Conservation (phyloP, 1,140 invertebrate species). For the Bombus soroeensis region DNA sequence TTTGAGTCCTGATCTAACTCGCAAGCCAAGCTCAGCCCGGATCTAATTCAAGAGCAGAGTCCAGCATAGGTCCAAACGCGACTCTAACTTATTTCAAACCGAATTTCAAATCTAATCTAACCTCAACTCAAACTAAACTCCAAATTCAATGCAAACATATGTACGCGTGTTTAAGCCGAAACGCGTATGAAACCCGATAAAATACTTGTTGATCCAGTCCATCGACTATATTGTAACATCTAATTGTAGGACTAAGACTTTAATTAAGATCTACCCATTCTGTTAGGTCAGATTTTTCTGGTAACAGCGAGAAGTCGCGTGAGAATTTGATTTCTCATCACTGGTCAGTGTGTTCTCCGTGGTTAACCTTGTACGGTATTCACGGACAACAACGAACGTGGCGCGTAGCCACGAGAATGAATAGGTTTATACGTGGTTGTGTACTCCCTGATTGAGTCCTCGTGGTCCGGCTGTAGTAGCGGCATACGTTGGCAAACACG, state of each 20-base stretch:
- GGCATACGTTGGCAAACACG: slow-evolving; percentile 25
- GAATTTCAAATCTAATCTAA: not conserved
- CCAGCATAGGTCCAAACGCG: not conserved
- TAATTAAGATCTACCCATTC: not conserved
- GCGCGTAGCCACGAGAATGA: slow-evolving; percentile 29
- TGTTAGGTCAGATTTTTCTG: not conserved
- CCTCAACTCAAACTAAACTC: not conserved
- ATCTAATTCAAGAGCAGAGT: not conserved
- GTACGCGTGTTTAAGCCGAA: not conserved
- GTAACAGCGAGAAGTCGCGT: not conserved
- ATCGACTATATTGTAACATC: not conserved
- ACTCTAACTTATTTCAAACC: not conserved
- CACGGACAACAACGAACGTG: not conserved
- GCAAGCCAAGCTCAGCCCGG: not conserved
- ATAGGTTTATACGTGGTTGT: slow-evolving; percentile 54
- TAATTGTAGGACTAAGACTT: not conserved
- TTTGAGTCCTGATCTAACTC: not conserved
- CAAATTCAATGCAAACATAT: not conserved
- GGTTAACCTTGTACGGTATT: slow-evolving; percentile 55
- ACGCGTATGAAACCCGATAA: not conserved
- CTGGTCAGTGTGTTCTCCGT: not conserved
- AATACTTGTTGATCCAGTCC: not conserved
- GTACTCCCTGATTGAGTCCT: slow-evolving; percentile 56
- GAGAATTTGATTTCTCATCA: slow-evolving; percentile 50
- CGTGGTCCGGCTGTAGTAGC: not conserved